Conservation (phyloP, 2,888 invertebrate species). For the Thera obeliscata region DNA sequence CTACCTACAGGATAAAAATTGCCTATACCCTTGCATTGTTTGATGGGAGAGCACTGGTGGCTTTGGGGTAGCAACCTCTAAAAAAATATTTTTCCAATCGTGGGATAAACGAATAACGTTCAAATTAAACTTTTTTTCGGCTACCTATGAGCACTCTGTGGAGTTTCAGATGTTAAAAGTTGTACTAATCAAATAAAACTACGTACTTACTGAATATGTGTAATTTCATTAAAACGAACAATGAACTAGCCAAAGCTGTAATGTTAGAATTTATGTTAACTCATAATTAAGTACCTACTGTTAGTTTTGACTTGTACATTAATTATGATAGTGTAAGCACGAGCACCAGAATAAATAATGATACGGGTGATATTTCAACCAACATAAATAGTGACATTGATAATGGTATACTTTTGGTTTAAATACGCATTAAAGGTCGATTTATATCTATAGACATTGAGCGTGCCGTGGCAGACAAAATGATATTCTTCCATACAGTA, state of each 20-base stretch:
- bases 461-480: too few species aligned
- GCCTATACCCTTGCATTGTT: constrained; percentile 44
- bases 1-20: constrained; percentile 43
- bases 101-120: constrained; percentile 24
- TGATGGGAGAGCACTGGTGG: constrained; percentile 5
- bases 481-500: too few species aligned
- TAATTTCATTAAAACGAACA: constrained; percentile 8
- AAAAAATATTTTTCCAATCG: constrained; percentile 28
- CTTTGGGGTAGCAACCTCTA: not conserved
- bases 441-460: too few species aligned
- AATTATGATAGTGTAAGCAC: not conserved
- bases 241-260: not conserved
- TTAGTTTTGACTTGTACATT: not conserved
- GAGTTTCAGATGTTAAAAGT: constrained; percentile 23
- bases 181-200: constrained; percentile 9
- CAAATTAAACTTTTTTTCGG: constrained; percentile 15
- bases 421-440: too few species aligned
- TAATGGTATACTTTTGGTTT: too few species aligned
- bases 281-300: constrained; percentile 1
- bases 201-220: not conserved
- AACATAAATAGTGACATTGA: too few species aligned
- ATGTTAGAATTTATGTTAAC: constrained; percentile 8
- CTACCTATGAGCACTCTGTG: constrained; percentile 15
- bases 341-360: not conserved
- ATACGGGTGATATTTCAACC: too few species aligned